These are phyloP conservation scores for Melierax canorus DNA, from an alignment of 2,113 vertebrate species.

Conservation along the genomic window DNA sequence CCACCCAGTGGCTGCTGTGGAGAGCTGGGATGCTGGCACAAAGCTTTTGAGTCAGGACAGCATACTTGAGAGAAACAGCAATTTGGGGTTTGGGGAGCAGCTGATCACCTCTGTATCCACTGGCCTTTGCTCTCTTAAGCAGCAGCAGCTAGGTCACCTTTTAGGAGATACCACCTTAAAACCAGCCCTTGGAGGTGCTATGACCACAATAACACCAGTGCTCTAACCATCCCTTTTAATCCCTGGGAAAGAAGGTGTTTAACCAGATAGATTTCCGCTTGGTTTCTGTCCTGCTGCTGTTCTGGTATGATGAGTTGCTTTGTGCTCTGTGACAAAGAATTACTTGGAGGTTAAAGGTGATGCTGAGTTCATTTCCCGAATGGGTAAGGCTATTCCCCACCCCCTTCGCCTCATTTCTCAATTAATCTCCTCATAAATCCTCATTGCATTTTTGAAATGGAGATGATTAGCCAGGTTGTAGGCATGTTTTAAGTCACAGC, in stretches of 20 bases:
- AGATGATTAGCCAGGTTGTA: conserved; percentile 13
- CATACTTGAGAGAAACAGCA: not conserved
- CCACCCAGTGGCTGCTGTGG: not conserved
- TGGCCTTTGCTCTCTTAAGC: not conserved
- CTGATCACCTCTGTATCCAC: not conserved
- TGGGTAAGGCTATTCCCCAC: not conserved
- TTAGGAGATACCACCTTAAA: not conserved
- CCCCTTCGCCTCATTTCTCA: not conserved
- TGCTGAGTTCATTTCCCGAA: not conserved
- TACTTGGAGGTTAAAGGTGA: conserved; percentile 35
- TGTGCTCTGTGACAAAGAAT: conserved; percentile 36
- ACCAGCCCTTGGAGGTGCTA: not conserved
- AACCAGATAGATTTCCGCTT: not conserved
- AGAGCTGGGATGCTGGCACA: not conserved
- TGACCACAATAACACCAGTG: not conserved
- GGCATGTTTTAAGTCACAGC: not conserved
- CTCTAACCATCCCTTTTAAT: not conserved
- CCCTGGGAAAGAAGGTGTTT: conserved; percentile 29
- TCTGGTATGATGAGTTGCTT: conserved; percentile 32
- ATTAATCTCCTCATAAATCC: conserved; percentile 52
- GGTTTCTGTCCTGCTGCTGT: conserved; percentile 17
- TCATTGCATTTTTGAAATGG: not conserved
- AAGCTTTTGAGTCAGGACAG: not conserved
- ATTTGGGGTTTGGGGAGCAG: rapidly evolving
- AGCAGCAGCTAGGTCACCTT: not conserved